Conservation (phyloP, 2,888 invertebrate species). For the Oxystoma pomonae region DNA sequence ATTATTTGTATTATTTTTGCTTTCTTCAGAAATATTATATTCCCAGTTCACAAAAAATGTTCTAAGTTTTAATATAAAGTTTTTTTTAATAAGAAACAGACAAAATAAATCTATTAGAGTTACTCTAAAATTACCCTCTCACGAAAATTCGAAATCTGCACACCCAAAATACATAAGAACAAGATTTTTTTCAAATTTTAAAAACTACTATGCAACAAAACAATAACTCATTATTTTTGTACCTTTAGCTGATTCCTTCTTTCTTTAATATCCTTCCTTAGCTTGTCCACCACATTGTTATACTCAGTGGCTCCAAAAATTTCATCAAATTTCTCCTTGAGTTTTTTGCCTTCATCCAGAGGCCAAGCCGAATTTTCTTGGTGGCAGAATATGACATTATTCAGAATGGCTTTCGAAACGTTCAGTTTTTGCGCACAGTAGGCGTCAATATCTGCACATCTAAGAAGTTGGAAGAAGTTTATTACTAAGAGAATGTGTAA, state of each 20-base stretch:
- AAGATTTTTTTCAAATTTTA: too few species aligned
- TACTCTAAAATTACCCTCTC: too few species aligned
- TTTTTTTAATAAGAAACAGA: too few species aligned
- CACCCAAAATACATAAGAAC: too few species aligned
- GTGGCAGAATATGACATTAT: constrained; percentile 97
- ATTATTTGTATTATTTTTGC: too few species aligned
- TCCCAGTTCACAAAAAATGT: too few species aligned
- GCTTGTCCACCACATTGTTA: constrained; percentile 79
- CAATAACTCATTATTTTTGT: too few species aligned
- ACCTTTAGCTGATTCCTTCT: constrained; percentile 46
- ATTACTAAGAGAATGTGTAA: constrained; percentile 24
- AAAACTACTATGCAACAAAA: too few species aligned
- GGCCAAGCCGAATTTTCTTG: constrained; percentile 99
- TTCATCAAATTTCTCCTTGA: constrained; percentile 95
- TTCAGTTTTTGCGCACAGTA: constrained; percentile 71
- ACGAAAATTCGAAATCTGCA: too few species aligned
- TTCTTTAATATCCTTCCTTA: constrained; percentile 65
- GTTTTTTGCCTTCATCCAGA: constrained; percentile 84
- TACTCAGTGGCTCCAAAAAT: constrained; percentile 95
- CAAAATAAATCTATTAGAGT: too few species aligned
- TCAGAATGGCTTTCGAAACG: constrained; percentile 90
- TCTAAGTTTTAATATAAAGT: too few species aligned
- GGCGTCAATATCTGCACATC: constrained; percentile 68
- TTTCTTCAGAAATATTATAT: too few species aligned
- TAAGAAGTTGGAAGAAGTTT: constrained; percentile 28